phyloP scores from a whole-genome alignment of 2,797 vertebrate species.

The Garrulus glandarius region DNA sequence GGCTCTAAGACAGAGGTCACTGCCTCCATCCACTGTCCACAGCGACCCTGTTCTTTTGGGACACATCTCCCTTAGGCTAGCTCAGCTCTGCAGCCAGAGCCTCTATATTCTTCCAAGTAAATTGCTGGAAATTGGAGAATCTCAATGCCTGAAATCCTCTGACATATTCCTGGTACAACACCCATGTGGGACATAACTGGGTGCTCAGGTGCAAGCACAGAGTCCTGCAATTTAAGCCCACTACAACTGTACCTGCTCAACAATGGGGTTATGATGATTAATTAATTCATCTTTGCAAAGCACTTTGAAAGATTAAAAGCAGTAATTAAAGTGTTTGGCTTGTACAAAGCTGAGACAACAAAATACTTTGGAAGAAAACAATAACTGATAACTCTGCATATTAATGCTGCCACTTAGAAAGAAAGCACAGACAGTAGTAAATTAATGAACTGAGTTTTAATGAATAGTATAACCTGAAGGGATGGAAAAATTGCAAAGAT shows the following conservation, averaged over 20 bases:
- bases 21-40: not conserved
- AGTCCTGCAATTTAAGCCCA: not conserved
- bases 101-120: not conserved
- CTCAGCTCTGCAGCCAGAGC: not conserved
- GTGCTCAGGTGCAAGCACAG: not conserved
- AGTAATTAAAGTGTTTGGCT: constrained; percentile 45
- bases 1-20: not conserved
- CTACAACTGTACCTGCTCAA: not conserved
- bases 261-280: constrained; percentile 10
- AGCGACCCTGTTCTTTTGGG: not conserved
- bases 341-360: constrained; percentile 58
- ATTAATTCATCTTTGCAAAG: constrained; percentile 35
- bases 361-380: constrained; percentile 43
- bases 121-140: not conserved
- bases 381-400: constrained; percentile 37
- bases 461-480: constrained; percentile 10
- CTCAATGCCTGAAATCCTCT: not conserved
- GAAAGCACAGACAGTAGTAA: not conserved
- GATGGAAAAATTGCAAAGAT: not conserved
- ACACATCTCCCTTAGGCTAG: not conserved
- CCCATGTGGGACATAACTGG: not conserved
- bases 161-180: not conserved
- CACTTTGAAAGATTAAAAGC: constrained; percentile 51
- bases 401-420: not conserved
- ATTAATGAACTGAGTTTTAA: constrained; percentile 44